Base-by-base conservation (phyloP, 2,888 invertebrate species). In the Drosophila melanocephala region DNA sequence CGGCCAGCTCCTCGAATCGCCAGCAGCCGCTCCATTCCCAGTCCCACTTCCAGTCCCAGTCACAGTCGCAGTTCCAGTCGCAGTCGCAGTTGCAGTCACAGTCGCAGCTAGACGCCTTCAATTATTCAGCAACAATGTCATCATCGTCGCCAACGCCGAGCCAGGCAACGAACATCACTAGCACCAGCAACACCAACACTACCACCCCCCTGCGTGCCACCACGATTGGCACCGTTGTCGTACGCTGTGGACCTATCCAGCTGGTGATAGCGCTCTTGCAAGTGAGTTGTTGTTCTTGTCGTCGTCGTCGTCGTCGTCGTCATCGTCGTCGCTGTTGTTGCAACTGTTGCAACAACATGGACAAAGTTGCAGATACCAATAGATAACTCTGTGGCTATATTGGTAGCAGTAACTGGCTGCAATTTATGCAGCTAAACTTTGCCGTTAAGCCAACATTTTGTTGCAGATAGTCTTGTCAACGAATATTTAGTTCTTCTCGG, bases 201-300 rank as follows among this genome's bases (percentile, higher is more conserved):
- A 33, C 75, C 58, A 58, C 82, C 56, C 69, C 91, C 74, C 83
- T 91, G 51, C 94, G 95, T 83, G 96, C 97, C 65, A 97, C 97
- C 72, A 97, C 97, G 84, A 96, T 98, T 91, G 97, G 97, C 93
- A 98, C 98, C 69, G 97, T 98, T 84, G 98, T 97, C 57, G 96
- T 98, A 75, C 97, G 97, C 93, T 97, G 97, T 92, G 97, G 97
- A 79, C 95, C 96, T 87, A 96, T 97, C 55, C 96, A 97, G 93
- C 96, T 98, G 91, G 97, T 98, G 91, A 96, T 98, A 90, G 98
- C 98, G 77, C 95, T 98, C 79, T 95, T 98, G 84, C 96, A 97
- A 95, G 98, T 98, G 96, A 89, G 93, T 92, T 84, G 67, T 75
- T 51, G 52, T 60, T 71, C 26, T 51, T 51, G 37, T 69, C 1